A percentile compares a stretch with the other conserved stretches of the same genome.
phyloP scores from a whole-genome alignment of 2,113 vertebrate species.

The Entelurus aequoreus region DNA sequence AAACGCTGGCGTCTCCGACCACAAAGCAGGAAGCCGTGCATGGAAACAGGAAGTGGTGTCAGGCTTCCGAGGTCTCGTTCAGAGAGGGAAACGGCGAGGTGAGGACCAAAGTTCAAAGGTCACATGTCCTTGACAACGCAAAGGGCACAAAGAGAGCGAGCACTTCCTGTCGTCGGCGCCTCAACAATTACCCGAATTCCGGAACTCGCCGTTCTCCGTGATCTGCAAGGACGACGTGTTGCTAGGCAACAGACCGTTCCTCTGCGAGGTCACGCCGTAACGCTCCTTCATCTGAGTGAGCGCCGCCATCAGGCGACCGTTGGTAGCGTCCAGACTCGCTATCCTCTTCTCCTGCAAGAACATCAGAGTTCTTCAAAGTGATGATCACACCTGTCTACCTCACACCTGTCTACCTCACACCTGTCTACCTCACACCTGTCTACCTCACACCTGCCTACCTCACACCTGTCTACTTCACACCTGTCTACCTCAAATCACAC shows the following conservation, averaged over 20 bases:
- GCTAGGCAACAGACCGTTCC: conserved; percentile 97
- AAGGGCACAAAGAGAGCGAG: too few species aligned
- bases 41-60: neutral
- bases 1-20: neutral
- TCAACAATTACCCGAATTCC: conserved; percentile 96
- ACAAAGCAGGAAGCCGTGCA: neutral
- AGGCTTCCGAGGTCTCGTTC: neutral
- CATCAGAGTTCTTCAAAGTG: neutral
- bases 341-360: conserved; percentile 88
- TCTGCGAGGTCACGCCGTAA: conserved; percentile 88
- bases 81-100: neutral
- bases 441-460: too few species aligned
- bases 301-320: conserved; percentile 92
- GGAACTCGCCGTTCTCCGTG: conserved; percentile 97
- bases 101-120: neutral
- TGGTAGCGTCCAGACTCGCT: conserved; percentile 86
- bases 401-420: too few species aligned
- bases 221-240: conserved; percentile 98
- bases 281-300: conserved; percentile 97
- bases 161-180: conserved; percentile 10
- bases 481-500: too few species aligned
- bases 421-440: too few species aligned
- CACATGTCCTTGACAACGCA: too few species aligned
- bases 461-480: too few species aligned
- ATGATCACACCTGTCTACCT: too few species aligned